Evolutionary conservation across 35 echinoderm and acorn worm genomes (phyloP), one percentile per base, ranked within the genome.

Genomic region (Anneissia japonica): DNA sequence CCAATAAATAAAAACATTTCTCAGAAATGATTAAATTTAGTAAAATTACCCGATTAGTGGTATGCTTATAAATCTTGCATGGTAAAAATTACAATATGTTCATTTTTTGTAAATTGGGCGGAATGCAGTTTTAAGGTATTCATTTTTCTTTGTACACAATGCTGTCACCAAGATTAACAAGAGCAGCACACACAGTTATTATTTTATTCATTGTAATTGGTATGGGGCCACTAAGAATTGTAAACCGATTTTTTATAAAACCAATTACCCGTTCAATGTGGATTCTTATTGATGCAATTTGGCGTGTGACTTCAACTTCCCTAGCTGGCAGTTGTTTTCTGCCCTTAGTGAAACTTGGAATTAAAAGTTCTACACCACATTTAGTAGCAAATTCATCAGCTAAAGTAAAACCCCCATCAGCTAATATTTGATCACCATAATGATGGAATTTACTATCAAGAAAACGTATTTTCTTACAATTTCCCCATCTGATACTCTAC

Each of bases 201-300:
- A n/a, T n/a, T 46, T 83, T 72, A 32, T 46, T 55, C 37, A 83
- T 56, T 83, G 30, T 26, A 38, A 83, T 83, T 36, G 39, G 81
- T 14, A 83, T 37, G 39, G 39, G 16, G 19, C 81, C 81, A 28
- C 39, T 45, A 16, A 83, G 55, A 12, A 83, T 83, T 26, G 5
- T 43, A 39, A 46, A 83, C 32, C 81, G 30, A 19, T 83, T 83
- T 43, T 83, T 83, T 21, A 83, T 30, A 56, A 83, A 43, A 30
- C 81, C 81, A 30, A 83, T 83, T 3, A 46, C 81, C 55, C 81
- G n/a, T n/a, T 83, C 81, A 13, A 83, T 43, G 35, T 83, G 83
- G 46, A 85, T 85, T 23, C 83, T 9, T 19, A 85, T 85, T 16
- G 46, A 36, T 12, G 30, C 34, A 29, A 28, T 74, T 34, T 74